Evolutionary conservation across 2,797 vertebrate genomes (phyloP), one percentile per base, ranked within the genome.

Genomic region (Lithobates pipiens): DNA sequence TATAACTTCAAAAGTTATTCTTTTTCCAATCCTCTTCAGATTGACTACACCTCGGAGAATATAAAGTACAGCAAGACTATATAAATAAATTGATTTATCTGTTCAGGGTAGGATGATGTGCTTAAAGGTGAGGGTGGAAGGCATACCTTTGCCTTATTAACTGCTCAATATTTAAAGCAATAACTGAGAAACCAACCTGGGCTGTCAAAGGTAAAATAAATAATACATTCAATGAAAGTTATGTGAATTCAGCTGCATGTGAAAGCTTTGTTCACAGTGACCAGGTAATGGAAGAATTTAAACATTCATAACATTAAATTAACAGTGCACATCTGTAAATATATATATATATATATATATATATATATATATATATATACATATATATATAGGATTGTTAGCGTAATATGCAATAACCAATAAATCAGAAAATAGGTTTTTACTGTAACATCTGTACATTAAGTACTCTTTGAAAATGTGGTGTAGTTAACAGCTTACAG

Each of bases 1-100:
- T 74, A 74, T 34, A 79, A 73, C 29, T 76, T 70, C 10, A 57
- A 25, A 16, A 77, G 18, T 83, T 68, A 50, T 76, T 8, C 65
- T n/a, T 73, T 68, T 84, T 69, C 16, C 18, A 63, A 11, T 63
- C 1, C 21, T 34, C 74, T 79, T 80, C 3, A 71, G 25, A 61
- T 11, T 81, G 54, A 81, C 69, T 73, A 73, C 50, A 70, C 77
- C 27, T 34, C 34, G 9, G 21, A 80, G 68, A 71, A 74, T 63
- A 42, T 10, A 72, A 39, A 69, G 32, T 61, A 39, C 42, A 39
- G 23, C 1, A 21, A 63, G 32, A 73, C 29, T 63, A 5, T 72
- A 73, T 36, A 57, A 81, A 73, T 73, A 29, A 18, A 74, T 65
- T 42, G 54, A 29, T 74, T 74, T 5, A 61, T 42, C 69, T 63